Percentiles rank a stretch among this genome's conserved stretches.
Evolutionary conservation across 2,113 vertebrate genomes (phyloP).

Genomic region (Hyperoodon ampullatus): DNA sequence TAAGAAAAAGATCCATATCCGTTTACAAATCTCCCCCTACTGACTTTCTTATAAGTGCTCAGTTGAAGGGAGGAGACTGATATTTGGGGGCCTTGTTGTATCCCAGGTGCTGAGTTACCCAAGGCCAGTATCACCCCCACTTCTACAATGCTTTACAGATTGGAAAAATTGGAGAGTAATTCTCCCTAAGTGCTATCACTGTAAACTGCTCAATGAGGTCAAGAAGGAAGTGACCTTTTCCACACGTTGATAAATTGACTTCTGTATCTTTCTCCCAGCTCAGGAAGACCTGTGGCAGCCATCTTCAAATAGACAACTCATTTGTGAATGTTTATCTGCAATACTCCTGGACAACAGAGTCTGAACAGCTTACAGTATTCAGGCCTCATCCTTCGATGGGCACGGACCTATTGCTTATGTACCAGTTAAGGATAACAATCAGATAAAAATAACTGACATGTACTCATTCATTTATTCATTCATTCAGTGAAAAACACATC

Average conservation of each 20-base stretch:
- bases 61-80: neutral
- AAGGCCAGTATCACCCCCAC: neutral
- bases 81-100: neutral
- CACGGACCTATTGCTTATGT: neutral
- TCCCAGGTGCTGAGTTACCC: neutral
- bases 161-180: neutral
- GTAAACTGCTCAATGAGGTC: neutral
- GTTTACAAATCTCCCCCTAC: neutral
- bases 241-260: neutral
- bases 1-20: neutral
- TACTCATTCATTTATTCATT: neutral
- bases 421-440: neutral
- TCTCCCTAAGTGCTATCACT: neutral
- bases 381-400: neutral
- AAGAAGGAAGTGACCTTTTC: neutral
- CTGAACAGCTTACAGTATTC: neutral
- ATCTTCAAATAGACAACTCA: neutral
- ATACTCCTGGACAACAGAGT: neutral
- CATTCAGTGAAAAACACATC: neutral
- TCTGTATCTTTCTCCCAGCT: neutral
- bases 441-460: neutral
- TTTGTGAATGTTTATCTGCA: neutral
- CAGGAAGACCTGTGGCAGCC: neutral
- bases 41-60: neutral
- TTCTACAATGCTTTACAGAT: neutral